A percentile compares a stretch with the other conserved stretches of the same genome.
phyloP scores from a whole-genome alignment of 2,113 vertebrate genomes.

The Carlito syrichta region DNA sequence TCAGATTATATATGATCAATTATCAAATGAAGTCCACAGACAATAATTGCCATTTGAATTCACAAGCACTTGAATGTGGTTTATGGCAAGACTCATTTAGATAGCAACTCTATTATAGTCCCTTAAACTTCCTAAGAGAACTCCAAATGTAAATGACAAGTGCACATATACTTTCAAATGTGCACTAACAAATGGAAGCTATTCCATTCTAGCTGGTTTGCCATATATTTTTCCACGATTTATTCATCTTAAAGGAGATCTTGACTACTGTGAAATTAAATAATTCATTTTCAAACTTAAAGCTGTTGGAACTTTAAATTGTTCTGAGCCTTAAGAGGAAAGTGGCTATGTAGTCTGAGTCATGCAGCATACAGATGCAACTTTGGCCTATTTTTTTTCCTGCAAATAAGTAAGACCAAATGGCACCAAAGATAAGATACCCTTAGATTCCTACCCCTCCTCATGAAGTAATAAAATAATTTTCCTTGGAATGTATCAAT shows the following conservation, averaged over 20 bases:
- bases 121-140: not conserved
- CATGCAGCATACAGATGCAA: not conserved
- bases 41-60: not conserved
- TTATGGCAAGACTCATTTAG: not conserved
- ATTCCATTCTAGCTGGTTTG: not conserved
- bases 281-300: not conserved
- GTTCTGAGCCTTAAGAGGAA: not conserved
- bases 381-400: not conserved
- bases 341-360: not conserved
- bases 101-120: not conserved
- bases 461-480: not conserved
- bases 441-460: not conserved
- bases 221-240: not conserved
- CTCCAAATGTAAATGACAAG: not conserved
- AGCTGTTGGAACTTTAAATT: not conserved
- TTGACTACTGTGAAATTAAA: not conserved
- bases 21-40: not conserved
- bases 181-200: not conserved
- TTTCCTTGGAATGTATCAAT: not conserved
- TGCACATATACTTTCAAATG: not conserved
- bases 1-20: not conserved
- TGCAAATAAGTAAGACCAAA: too few species aligned
- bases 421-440: not conserved
- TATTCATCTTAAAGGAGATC: not conserved
- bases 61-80: not conserved